A percentile compares a stretch with the other conserved stretches of the same genome.
These are phyloP conservation scores for Euclidia mi DNA, from an alignment of 2,888 invertebrate genomes.

Conservation along the genomic window DNA sequence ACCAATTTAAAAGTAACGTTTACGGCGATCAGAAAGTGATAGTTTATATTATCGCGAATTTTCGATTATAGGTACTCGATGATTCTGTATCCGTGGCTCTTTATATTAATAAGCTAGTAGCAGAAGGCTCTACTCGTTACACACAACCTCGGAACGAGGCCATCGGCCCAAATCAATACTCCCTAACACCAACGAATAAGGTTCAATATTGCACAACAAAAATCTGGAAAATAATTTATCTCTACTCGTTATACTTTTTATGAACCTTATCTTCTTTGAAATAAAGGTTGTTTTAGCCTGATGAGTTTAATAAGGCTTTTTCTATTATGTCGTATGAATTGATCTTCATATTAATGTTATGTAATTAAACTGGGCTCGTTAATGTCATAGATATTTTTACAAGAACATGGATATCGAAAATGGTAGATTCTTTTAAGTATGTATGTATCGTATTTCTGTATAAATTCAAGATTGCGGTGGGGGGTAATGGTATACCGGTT, in stretches of 20 bases:
- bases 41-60: too few relatives aligned
- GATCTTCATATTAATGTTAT: conserved; percentile 6
- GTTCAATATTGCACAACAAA: conserved; percentile 19
- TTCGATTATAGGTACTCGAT: too few relatives aligned
- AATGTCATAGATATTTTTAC: too few relatives aligned
- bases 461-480: too few relatives aligned
- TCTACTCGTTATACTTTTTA: not conserved
- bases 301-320: not conserved
- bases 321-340: conserved; percentile 3
- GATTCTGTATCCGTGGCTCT: conserved; percentile 17
- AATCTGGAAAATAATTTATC: not conserved
- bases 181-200: conserved; percentile 26
- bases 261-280: not conserved
- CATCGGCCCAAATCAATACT: conserved; percentile 10
- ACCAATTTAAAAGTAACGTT: too few relatives aligned
- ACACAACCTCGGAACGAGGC: conserved; percentile 48
- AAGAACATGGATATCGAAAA: too few relatives aligned
- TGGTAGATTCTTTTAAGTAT: too few relatives aligned
- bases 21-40: too few relatives aligned
- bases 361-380: conserved; percentile 4
- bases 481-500: too few relatives aligned
- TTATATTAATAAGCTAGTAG: conserved; percentile 53
- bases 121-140: conserved; percentile 47
- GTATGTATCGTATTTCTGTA: too few relatives aligned
- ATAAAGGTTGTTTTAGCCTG: conserved; percentile 8